These are phyloP conservation scores for Yasuhikotakia modesta DNA, from an alignment of 2,797 vertebrate genomes.

Conservation along the genomic window DNA sequence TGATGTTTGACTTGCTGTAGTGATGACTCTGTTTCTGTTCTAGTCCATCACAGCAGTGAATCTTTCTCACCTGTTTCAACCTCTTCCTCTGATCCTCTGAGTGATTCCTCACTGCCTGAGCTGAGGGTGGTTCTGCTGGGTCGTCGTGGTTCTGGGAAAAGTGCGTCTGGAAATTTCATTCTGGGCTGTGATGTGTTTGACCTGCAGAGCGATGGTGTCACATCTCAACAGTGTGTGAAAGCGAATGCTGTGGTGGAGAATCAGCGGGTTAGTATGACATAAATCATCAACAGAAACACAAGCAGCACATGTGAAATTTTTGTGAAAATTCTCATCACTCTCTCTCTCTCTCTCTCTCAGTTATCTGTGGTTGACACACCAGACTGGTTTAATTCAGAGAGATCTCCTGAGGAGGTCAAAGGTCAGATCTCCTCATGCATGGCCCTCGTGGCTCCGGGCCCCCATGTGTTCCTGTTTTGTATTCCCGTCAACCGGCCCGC, in stretches of 20 bases:
- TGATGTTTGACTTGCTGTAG: background rate
- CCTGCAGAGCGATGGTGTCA: constrained; percentile 52
- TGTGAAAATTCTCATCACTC: too few relatives aligned
- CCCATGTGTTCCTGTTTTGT: constrained; percentile 78
- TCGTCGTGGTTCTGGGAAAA: constrained; percentile 75
- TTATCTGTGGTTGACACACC: constrained; percentile 78
- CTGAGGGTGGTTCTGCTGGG: constrained; percentile 77
- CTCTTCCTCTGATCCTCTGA: background rate
- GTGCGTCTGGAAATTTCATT: constrained; percentile 71
- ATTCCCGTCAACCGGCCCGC: constrained; percentile 74
- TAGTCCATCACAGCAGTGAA: background rate
- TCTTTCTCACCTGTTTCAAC: background rate
- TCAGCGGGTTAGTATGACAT: constrained; percentile 59
- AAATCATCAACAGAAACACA: background rate
- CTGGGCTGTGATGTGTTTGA: constrained; percentile 69
- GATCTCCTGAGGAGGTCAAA: constrained; percentile 67
- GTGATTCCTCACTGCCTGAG: constrained; percentile 51
- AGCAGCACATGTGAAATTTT: too few relatives aligned
- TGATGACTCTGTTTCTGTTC: background rate
- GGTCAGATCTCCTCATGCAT: constrained; percentile 74
- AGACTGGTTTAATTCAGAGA: constrained; percentile 75
- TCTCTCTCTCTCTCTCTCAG: constrained; percentile 56
- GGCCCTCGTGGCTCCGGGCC: constrained; percentile 73
- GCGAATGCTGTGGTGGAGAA: too few relatives aligned
- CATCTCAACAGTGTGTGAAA: constrained; percentile 67